A percentile compares a stretch with the other conserved stretches of the same genome.
Evolutionary conservation across 2,888 invertebrate genomes (phyloP).

Genomic region (Alcis repandata): DNA sequence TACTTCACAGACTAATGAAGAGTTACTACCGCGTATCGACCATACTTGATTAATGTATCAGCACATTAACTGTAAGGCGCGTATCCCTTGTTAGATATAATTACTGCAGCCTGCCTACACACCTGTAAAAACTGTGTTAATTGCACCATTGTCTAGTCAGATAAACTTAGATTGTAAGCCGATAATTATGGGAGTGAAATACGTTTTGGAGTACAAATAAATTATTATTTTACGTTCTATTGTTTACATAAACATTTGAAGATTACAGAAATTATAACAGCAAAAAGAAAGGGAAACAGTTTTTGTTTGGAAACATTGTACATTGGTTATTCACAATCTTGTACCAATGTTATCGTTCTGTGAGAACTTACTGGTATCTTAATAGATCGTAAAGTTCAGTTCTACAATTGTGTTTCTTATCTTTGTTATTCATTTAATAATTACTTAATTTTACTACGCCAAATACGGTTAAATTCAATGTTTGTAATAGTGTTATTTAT

Average conservation of each 20-base stretch:
- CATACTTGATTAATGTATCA: constrained; percentile 67
- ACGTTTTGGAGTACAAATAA: constrained; percentile 40
- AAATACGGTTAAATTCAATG: too few species aligned
- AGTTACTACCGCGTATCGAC: constrained; percentile 27
- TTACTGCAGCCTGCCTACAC: constrained; percentile 27
- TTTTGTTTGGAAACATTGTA: constrained; percentile 27
- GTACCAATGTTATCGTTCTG: constrained; percentile 24
- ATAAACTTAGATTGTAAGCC: constrained; percentile 17
- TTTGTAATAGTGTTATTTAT: background rate
- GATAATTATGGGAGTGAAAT: constrained; percentile 40
- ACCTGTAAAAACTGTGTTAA: constrained; percentile 42
- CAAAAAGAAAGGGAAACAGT: constrained; percentile 36
- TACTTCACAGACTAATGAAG: constrained; percentile 21
- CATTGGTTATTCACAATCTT: constrained; percentile 10
- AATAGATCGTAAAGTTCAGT: constrained; percentile 21
- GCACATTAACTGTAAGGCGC: constrained; percentile 60
- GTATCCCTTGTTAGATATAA: constrained; percentile 40
- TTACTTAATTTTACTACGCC: background rate
- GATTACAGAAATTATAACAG: constrained; percentile 33
- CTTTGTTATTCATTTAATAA: background rate
- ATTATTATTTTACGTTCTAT: constrained; percentile 41
- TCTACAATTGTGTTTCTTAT: constrained; percentile 8
- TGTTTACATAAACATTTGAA: constrained; percentile 42
- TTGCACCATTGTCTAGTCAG: constrained; percentile 28
- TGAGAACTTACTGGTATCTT: constrained; percentile 19